These are phyloP conservation scores for Girardinichthys multiradiatus DNA, from an alignment of 2,113 vertebrate species.

Conservation along the genomic window DNA sequence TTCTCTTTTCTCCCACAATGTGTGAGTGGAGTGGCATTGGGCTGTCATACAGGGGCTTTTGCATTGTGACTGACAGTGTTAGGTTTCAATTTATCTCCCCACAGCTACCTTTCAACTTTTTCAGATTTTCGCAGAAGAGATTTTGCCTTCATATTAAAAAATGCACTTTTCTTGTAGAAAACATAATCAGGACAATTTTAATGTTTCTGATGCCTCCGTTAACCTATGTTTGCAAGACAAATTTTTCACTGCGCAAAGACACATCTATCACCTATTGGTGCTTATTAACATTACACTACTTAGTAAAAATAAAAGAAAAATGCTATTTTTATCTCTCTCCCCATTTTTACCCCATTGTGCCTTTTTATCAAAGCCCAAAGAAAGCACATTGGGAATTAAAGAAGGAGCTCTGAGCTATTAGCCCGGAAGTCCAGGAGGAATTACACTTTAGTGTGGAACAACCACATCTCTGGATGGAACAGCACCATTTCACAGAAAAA, in stretches of 20 bases:
- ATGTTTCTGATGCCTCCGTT: not conserved
- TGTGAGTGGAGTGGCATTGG: slow-evolving; percentile 36
- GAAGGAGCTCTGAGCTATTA: slow-evolving; percentile 37
- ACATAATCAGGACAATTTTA: slow-evolving; percentile 8
- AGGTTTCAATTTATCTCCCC: slow-evolving; percentile 32
- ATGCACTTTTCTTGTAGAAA: slow-evolving; percentile 1
- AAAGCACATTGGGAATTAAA: slow-evolving; percentile 26
- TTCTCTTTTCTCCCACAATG: slow-evolving; percentile 40
- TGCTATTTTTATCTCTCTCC: slow-evolving; percentile 16
- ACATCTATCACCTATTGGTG: slow-evolving; percentile 37
- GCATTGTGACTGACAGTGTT: slow-evolving; percentile 33
- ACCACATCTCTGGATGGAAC: slow-evolving; percentile 15
- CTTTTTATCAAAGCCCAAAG: slow-evolving; percentile 44
- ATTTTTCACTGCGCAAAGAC: slow-evolving; percentile 38
- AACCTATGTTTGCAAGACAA: slow-evolving; percentile 16
- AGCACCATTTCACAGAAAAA: slow-evolving; percentile 10
- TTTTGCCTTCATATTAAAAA: not conserved
- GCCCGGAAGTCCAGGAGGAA: slow-evolving; percentile 13
- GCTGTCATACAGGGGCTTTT: slow-evolving; percentile 40
- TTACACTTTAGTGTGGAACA: slow-evolving; percentile 23
- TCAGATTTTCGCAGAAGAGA: slow-evolving; percentile 4
- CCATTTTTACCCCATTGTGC: slow-evolving; percentile 10
- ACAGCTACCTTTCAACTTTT: slow-evolving; percentile 7
- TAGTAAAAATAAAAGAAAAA: slow-evolving; percentile 26
- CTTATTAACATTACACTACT: slow-evolving; percentile 34